Conservation (phyloP, 2,113 vertebrate genomes). For the Lepus timidus region DNA sequence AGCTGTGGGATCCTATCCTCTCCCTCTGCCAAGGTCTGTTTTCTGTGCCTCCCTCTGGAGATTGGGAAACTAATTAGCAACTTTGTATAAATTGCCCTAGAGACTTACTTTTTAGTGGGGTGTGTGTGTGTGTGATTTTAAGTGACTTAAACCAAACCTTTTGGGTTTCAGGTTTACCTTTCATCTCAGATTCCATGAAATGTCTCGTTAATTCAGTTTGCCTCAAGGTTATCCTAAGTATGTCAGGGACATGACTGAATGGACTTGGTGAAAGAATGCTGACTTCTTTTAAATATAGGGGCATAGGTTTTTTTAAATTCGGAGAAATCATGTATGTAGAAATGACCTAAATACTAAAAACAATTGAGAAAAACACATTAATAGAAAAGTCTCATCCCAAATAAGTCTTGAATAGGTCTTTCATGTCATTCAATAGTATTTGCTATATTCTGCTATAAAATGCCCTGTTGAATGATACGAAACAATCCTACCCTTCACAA, state of each 20-base stretch:
- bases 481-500: slow-evolving; percentile 17
- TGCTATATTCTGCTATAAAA: background rate
- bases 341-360: slow-evolving; percentile 48
- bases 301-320: background rate
- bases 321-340: background rate
- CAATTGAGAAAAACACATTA: slow-evolving; percentile 35
- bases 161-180: background rate
- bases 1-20: rapidly evolving
- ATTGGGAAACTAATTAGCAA: background rate
- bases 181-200: slow-evolving; percentile 51
- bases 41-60: background rate
- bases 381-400: slow-evolving; percentile 34
- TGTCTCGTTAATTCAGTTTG: background rate
- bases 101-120: background rate
- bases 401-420: slow-evolving; percentile 37
- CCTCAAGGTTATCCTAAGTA: background rate
- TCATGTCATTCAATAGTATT: slow-evolving; percentile 35
- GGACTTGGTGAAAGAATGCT: background rate
- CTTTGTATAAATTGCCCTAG: background rate
- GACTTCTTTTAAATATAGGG: background rate
- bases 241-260: background rate
- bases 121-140: background rate
- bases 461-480: slow-evolving; percentile 42
- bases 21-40: rapidly evolving
- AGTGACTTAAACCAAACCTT: background rate